A percentile compares a stretch with the other conserved stretches of the same genome.
Evolutionary conservation across 2,113 vertebrate species (phyloP).

Genomic region (Charadrius vociferus): DNA sequence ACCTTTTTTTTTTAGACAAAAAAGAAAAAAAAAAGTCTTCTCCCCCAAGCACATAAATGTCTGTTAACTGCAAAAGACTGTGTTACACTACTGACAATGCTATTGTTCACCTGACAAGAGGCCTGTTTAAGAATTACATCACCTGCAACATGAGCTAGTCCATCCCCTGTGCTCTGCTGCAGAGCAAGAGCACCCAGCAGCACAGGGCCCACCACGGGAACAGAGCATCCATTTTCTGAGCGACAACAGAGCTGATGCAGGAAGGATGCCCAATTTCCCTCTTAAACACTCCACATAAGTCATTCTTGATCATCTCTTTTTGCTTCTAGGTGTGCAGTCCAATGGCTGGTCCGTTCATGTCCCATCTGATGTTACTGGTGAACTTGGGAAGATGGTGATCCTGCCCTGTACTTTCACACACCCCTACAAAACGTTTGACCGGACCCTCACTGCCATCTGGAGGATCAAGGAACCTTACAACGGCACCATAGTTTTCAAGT

Average conservation of each 20-base stretch:
- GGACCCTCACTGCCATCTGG: conserved; percentile 87
- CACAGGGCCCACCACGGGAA: background rate
- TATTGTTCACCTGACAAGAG: background rate
- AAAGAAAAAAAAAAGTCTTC: too few relatives aligned
- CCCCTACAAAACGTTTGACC: conserved; percentile 85
- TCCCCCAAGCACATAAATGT: too few relatives aligned
- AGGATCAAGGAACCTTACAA: conserved; percentile 80
- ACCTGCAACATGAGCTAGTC: background rate
- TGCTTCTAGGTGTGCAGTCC: conserved; percentile 50
- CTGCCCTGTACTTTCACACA: conserved; percentile 93
- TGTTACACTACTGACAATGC: too few relatives aligned
- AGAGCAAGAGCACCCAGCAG: background rate
- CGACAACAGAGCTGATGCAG: background rate
- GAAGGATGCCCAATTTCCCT: background rate
- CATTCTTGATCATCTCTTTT: background rate
- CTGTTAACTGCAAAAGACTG: too few relatives aligned
- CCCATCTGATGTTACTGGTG: conserved; percentile 82
- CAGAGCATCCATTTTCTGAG: background rate
- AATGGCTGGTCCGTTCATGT: conserved; percentile 88
- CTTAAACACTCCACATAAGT: background rate
- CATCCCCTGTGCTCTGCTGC: background rate
- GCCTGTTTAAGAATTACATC: background rate
- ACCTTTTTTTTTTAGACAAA: too few relatives aligned
- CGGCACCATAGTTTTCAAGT: conserved; percentile 82
- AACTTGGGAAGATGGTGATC: conserved; percentile 82